Evolutionary conservation across 2,888 invertebrate genomes (phyloP).

Genomic region (Brachylomia viminalis): DNA sequence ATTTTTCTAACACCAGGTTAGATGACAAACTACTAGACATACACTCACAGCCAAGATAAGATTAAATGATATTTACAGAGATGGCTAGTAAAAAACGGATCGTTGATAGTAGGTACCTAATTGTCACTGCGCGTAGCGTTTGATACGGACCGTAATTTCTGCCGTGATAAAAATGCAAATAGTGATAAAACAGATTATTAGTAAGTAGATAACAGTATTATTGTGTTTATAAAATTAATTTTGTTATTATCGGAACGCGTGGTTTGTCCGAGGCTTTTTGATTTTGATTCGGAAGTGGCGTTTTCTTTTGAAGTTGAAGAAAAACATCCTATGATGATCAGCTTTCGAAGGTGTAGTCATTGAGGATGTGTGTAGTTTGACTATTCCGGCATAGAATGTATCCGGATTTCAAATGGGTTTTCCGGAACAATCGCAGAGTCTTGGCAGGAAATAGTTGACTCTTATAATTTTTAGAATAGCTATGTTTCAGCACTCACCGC

Average conservation of each 20-base stretch:
- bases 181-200: constrained; percentile 55
- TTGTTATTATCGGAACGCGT: constrained; percentile 12
- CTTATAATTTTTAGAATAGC: not conserved
- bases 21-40: constrained; percentile 43
- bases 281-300: not conserved
- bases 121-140: constrained; percentile 61
- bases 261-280: not conserved
- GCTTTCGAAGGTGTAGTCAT: not conserved
- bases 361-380: not conserved
- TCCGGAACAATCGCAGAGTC: not conserved
- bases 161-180: constrained; percentile 44
- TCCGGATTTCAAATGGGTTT: not conserved
- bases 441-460: not conserved
- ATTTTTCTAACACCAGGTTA: constrained; percentile 18
- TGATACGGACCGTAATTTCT: constrained; percentile 32
- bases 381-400: not conserved
- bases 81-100: constrained; percentile 70
- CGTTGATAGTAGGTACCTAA: constrained; percentile 73
- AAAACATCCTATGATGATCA: not conserved
- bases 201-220: constrained; percentile 55
- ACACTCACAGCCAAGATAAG: constrained; percentile 71
- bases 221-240: constrained; percentile 26
- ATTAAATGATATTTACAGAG: constrained; percentile 70
- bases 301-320: not conserved
- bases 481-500: not conserved